Evolutionary conservation across 1,140 invertebrate species (phyloP).

Genomic region (Mylabris phalerata): DNA sequence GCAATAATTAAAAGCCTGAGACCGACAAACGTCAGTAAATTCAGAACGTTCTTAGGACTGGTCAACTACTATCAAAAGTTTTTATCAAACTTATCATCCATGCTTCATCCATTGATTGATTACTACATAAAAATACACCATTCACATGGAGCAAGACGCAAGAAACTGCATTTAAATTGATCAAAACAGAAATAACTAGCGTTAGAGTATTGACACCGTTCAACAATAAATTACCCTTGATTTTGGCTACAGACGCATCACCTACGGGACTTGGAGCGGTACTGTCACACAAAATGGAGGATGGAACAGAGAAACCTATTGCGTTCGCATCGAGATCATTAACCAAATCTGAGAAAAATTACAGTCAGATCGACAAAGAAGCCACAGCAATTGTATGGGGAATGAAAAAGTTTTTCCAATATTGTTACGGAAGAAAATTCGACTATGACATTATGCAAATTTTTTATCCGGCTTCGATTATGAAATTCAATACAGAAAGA

Average conservation of each 20-base stretch:
- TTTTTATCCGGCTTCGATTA: conserved; percentile 30
- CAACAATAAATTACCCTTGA: conserved; percentile 8
- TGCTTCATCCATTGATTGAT: neutral
- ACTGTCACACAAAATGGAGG: neutral
- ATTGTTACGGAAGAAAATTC: conserved; percentile 26
- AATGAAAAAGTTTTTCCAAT: conserved; percentile 23
- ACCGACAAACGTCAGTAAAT: conserved; percentile 25
- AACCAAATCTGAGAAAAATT: conserved; percentile 21
- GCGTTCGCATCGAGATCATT: conserved; percentile 23
- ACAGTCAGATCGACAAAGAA: conserved; percentile 27
- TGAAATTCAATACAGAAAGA: conserved; percentile 10
- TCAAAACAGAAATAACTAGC: conserved; percentile 27
- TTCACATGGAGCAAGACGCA: conserved; percentile 16
- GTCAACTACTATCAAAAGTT: conserved; percentile 37
- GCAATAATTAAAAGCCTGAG: conserved; percentile 28
- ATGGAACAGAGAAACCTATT: conserved; percentile 19
- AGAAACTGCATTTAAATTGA: conserved; percentile 21
- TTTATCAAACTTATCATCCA: conserved; percentile 17
- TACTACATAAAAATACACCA: conserved; percentile 17
- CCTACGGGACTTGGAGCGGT: neutral
- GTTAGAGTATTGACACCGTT: conserved; percentile 26
- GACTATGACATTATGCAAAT: conserved; percentile 30
- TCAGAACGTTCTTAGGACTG: conserved; percentile 36
- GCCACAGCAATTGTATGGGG: conserved; percentile 24
- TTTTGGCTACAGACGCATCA: conserved; percentile 7